Evolutionary conservation across 2,113 vertebrate species (phyloP).

Genomic region (Tragelaphus imberbis): DNA sequence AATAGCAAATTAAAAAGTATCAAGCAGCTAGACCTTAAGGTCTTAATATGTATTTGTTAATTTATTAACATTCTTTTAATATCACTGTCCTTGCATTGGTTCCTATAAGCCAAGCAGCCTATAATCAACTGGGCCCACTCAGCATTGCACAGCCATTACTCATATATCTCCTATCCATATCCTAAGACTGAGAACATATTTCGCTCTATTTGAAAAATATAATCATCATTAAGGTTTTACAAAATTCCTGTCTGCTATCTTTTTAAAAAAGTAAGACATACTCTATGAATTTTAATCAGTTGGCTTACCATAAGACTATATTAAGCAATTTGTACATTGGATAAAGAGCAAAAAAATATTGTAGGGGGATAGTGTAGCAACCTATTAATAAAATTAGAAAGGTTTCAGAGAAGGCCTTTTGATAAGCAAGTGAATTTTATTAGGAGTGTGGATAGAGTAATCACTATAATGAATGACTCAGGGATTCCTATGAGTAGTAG

Average conservation of each 20-base stretch:
- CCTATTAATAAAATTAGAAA: neutral
- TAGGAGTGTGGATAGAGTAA: neutral
- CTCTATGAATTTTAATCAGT: neutral
- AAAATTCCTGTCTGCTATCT: neutral
- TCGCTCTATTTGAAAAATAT: neutral
- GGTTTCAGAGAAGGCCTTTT: neutral
- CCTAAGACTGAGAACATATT: neutral
- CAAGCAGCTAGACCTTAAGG: neutral
- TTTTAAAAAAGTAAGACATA: neutral
- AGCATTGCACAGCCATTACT: neutral
- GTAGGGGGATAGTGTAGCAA: neutral
- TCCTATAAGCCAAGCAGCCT: neutral
- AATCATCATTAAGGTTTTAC: neutral
- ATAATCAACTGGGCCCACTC: neutral
- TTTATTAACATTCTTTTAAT: neutral
- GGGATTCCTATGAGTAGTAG: neutral
- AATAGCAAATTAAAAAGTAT: neutral
- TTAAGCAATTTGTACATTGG: neutral
- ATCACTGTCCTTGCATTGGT: neutral
- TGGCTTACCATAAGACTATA: neutral
- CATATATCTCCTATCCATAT: neutral
- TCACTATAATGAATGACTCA: too few species aligned
- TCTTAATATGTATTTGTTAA: neutral
- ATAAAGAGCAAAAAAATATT: neutral
- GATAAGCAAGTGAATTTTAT: neutral